Base-by-base conservation (phyloP, 1,140 invertebrate genomes). In the Acromyrmex heyeri region DNA sequence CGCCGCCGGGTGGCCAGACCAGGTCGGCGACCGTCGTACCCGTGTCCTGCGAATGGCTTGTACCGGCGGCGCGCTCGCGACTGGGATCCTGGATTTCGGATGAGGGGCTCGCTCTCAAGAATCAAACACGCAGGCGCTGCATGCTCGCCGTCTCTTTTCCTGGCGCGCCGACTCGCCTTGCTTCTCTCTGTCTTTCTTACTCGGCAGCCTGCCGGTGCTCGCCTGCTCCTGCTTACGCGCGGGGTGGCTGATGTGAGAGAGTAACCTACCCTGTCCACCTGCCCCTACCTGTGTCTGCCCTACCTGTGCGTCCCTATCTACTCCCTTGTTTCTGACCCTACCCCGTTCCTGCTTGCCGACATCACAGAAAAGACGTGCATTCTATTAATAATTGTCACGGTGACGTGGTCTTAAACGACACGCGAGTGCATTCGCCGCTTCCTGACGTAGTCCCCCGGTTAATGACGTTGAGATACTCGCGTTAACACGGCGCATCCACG, bases 21-120 rank as follows among this genome's bases (percentile, higher is more conserved):
- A 87, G 88, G 88, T 89, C 88, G 86, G 30, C 87, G 88, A 87
- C 88, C 87, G 87, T 50, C 79, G 87, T 86, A 27, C 48, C 65
- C 48, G 34, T 53, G 53, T 73, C 65, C 86, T 87, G 57, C 89
- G 87, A 88, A 81, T 87, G 75, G 70, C 81, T 70, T 91, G 76
- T 91, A 87, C 78, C 90, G 90, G 87, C 87, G 90, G 89, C 90
- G 89, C 90, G 89, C 65, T 91, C 90, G 90, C 90, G 81, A 91
- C 90, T 91, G 90, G 87, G 77, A 91, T 91, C 90, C 90, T 87
- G 89, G 90, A 89, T 91, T 83, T 89, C 81, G 81, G 87, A 86
- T 83, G 89, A 44, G 82, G 82, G 73, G 64, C 85, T 77, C 87
- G 89, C 89, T 86, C 82, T 85, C 87, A 64, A 87, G 78, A 85